phyloP scores from a whole-genome alignment of 2,888 invertebrate species.

The Rhynchonema sp. region DNA sequence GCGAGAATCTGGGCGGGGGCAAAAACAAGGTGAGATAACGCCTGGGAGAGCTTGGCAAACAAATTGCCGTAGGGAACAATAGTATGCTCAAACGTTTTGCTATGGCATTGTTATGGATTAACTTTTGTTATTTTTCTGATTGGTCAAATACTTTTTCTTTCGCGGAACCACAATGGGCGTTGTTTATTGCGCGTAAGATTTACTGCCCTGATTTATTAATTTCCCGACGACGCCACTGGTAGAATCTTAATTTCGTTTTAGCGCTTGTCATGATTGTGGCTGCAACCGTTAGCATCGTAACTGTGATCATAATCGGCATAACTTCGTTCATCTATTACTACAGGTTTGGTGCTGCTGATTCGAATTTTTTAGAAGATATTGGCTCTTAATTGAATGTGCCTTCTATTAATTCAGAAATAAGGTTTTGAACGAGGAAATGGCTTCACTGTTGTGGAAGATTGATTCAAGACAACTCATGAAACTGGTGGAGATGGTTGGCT shows the following conservation, averaged over 20 bases:
- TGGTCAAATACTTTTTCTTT: background rate
- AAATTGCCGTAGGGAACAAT: too few species aligned
- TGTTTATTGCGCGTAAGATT: too few species aligned
- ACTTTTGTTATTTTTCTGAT: too few species aligned
- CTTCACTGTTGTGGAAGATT: constrained; percentile 5
- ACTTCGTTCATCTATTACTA: background rate
- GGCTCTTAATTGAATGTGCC: background rate
- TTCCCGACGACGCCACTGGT: too few species aligned
- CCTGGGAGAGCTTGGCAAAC: too few species aligned
- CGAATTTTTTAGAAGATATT: background rate
- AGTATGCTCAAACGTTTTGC: too few species aligned
- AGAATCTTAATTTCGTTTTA: too few species aligned
- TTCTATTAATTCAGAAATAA: background rate
- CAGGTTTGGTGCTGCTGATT: background rate
- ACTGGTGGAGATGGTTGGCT: constrained; percentile 5
- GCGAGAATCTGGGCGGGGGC: too few species aligned
- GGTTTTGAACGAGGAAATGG: constrained; percentile 1
- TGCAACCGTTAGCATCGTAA: background rate
- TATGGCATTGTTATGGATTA: too few species aligned
- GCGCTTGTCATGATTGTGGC: too few species aligned
- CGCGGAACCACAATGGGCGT: background rate
- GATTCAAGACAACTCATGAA: background rate
- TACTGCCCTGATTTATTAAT: too few species aligned
- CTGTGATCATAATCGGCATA: background rate
- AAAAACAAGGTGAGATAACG: too few species aligned